Conservation (phyloP, 2,113 vertebrate genomes). For the Peucedramus taeniatus region DNA sequence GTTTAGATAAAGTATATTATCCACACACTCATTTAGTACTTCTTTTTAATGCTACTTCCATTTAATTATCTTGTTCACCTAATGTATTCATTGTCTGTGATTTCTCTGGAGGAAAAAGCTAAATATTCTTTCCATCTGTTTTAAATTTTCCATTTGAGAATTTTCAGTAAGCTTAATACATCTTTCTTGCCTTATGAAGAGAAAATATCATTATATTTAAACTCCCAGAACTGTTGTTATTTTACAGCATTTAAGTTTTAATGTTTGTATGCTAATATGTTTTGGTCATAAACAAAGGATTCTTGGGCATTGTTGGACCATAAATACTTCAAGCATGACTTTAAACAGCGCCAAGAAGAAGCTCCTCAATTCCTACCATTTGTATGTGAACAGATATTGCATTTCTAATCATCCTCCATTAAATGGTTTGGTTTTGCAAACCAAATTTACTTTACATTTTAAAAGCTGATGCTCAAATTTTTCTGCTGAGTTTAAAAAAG, state of each 20-base stretch:
- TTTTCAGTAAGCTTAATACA: conserved; percentile 9
- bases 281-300: conserved; percentile 4
- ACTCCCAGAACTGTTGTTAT: conserved; percentile 32
- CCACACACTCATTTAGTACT: background rate
- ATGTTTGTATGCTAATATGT: conserved; percentile 10
- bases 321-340: background rate
- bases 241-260: conserved; percentile 57
- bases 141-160: conserved; percentile 44
- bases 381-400: background rate
- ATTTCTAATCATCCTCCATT: background rate
- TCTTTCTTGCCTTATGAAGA: conserved; percentile 42
- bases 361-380: background rate
- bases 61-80: background rate
- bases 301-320: background rate
- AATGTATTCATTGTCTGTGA: background rate
- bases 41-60: background rate
- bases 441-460: background rate
- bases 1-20: background rate
- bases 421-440: background rate
- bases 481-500: background rate
- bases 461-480: background rate
- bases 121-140: conserved; percentile 53
- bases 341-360: background rate
- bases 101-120: conserved; percentile 37
- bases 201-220: conserved; percentile 41